phyloP scores from a whole-genome alignment of 2,797 vertebrate genomes.

The Amniataba percoides region DNA sequence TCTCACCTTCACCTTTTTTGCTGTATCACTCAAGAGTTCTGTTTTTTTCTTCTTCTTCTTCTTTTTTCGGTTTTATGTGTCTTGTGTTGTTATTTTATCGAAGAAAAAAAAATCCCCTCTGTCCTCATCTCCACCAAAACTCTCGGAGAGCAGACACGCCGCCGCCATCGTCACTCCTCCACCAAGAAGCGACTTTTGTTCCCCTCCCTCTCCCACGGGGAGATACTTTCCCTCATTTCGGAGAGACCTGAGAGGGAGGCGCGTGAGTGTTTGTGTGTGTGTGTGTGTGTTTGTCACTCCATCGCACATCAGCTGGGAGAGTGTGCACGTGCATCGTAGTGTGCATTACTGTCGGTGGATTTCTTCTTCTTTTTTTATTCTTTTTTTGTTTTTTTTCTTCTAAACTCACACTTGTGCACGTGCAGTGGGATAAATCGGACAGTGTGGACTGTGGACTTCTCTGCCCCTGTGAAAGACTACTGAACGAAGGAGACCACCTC shows the following conservation, averaged over 20 bases:
- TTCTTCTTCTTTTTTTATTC: slow-evolving; percentile 23
- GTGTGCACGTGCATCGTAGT: slow-evolving; percentile 50
- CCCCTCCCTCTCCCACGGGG: slow-evolving; percentile 35
- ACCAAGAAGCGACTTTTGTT: slow-evolving; percentile 30
- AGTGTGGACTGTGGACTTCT: slow-evolving; percentile 78
- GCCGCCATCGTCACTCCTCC: slow-evolving; percentile 22
- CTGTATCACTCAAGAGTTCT: slow-evolving; percentile 37
- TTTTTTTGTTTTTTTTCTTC: background rate
- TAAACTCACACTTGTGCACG: slow-evolving; percentile 44
- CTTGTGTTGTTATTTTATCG: slow-evolving; percentile 17
- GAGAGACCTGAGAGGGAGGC: slow-evolving; percentile 59
- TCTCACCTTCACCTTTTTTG: slow-evolving; percentile 55
- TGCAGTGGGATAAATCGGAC: slow-evolving; percentile 57
- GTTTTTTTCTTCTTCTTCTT: background rate
- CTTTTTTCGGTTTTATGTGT: slow-evolving; percentile 36
- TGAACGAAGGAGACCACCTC: slow-evolving; percentile 73
- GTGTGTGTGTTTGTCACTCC: slow-evolving; percentile 48
- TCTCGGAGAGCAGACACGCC: slow-evolving; percentile 45
- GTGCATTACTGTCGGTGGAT: slow-evolving; percentile 69
- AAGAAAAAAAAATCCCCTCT: too few species aligned
- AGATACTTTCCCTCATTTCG: slow-evolving; percentile 45
- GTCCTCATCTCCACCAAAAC: slow-evolving; percentile 37
- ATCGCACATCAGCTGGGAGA: slow-evolving; percentile 77
- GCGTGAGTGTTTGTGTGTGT: slow-evolving; percentile 43
- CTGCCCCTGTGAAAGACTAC: slow-evolving; percentile 81